A percentile compares a stretch with the other conserved stretches of the same genome.
phyloP scores from a whole-genome alignment of 64 coral and sea anemone genomes.

The Actinia equina region DNA sequence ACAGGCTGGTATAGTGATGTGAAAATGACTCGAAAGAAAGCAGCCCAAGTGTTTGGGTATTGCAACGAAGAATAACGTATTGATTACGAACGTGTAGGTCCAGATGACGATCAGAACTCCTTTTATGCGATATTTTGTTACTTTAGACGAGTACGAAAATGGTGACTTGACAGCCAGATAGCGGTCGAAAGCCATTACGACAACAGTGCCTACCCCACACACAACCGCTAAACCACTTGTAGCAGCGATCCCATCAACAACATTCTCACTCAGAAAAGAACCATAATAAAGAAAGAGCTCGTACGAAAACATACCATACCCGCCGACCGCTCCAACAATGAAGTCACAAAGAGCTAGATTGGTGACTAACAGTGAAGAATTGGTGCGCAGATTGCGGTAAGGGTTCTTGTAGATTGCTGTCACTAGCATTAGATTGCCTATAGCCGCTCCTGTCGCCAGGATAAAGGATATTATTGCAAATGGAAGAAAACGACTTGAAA shows the following conservation, averaged over 20 bases:
- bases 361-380: neutral
- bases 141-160: neutral
- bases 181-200: neutral
- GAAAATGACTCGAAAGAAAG: conserved; percentile 9
- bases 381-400: conserved; percentile 3
- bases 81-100: neutral
- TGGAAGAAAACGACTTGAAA: conserved; percentile 6
- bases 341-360: conserved; percentile 14
- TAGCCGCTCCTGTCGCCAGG: neutral
- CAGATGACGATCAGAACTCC: neutral
- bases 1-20: conserved; percentile 11
- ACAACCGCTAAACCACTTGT: conserved; percentile 6
- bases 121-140: neutral
- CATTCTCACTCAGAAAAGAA: neutral
- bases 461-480: neutral
- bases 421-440: conserved; percentile 12
- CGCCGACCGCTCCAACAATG: neutral
- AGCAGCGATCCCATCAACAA: neutral
- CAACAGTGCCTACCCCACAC: neutral
- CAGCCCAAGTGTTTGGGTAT: neutral
- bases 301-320: conserved; percentile 4
- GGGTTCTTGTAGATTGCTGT: conserved; percentile 10
- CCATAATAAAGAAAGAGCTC: neutral
- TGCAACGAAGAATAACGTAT: neutral
- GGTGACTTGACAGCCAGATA: conserved; percentile 3